Evolutionary conservation across 1,140 invertebrate genomes (phyloP).

Genomic region (Aporrectodea caliginosa): DNA sequence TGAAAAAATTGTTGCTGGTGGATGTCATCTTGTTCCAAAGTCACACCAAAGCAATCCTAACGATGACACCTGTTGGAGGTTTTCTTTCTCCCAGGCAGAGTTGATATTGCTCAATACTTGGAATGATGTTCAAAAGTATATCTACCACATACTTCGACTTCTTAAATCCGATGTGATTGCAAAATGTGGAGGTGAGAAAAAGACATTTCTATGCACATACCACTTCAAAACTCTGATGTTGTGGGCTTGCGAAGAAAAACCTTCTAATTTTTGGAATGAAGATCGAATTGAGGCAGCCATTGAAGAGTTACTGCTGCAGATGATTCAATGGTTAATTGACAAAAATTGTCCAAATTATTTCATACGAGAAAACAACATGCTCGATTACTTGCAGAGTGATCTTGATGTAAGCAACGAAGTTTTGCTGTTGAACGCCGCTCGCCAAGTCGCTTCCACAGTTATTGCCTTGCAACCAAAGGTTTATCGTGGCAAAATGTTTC

Average conservation of each 20-base stretch:
- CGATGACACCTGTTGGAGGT: background rate
- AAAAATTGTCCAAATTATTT: background rate
- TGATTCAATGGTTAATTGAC: background rate
- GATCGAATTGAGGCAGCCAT: background rate
- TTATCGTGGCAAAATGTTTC: too few species aligned
- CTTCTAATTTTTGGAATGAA: background rate
- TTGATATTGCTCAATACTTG: background rate
- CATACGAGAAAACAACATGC: background rate
- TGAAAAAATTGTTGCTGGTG: background rate
- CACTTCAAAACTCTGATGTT: background rate
- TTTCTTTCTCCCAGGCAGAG: background rate
- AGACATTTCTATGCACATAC: background rate
- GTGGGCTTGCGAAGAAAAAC: background rate
- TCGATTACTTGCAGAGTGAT: background rate
- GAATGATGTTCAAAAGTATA: background rate
- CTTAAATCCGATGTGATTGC: background rate
- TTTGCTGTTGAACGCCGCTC: background rate
- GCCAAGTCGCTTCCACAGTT: background rate
- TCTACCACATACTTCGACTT: background rate
- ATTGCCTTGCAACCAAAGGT: too few species aligned
- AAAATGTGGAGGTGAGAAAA: background rate
- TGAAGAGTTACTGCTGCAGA: background rate
- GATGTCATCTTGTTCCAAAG: background rate
- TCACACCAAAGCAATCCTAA: background rate
- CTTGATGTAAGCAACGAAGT: background rate